Evolutionary conservation across 2,113 vertebrate species (phyloP).

Genomic region (Melierax canorus): DNA sequence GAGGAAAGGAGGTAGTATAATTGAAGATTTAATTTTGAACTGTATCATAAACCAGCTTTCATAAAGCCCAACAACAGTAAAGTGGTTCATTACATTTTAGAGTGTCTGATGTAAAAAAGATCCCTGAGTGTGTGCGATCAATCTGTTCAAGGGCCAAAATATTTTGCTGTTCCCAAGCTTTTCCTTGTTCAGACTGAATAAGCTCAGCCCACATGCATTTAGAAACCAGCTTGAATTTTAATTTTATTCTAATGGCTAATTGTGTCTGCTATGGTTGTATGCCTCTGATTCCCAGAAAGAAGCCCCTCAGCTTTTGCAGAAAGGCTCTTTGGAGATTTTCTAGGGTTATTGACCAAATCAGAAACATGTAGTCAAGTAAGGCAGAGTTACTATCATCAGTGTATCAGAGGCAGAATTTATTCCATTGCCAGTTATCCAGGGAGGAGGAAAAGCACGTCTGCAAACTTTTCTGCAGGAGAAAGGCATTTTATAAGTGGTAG

Average conservation of each 20-base stretch:
- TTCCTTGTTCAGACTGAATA: background rate
- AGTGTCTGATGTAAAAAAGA: slow-evolving; percentile 6
- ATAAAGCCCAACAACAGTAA: background rate
- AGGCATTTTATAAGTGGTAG: background rate
- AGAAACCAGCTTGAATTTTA: background rate
- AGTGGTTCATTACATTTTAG: background rate
- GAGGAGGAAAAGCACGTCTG: background rate
- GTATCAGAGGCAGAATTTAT: background rate
- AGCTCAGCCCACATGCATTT: background rate
- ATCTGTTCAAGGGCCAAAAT: background rate
- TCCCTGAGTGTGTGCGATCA: background rate
- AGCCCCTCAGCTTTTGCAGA: background rate
- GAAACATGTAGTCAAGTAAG: background rate
- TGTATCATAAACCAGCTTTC: slow-evolving; percentile 3
- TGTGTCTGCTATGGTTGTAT: background rate
- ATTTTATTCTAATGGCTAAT: background rate
- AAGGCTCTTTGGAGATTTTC: background rate
- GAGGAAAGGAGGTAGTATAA: background rate
- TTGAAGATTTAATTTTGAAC: background rate
- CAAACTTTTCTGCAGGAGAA: background rate
- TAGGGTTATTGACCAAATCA: background rate
- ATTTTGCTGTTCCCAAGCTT: background rate
- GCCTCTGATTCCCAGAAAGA: background rate
- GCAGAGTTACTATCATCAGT: background rate
- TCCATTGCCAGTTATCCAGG: background rate